These are phyloP conservation scores for Myiozetetes cayanensis DNA, from an alignment of 2,113 vertebrate genomes.

Conservation along the genomic window DNA sequence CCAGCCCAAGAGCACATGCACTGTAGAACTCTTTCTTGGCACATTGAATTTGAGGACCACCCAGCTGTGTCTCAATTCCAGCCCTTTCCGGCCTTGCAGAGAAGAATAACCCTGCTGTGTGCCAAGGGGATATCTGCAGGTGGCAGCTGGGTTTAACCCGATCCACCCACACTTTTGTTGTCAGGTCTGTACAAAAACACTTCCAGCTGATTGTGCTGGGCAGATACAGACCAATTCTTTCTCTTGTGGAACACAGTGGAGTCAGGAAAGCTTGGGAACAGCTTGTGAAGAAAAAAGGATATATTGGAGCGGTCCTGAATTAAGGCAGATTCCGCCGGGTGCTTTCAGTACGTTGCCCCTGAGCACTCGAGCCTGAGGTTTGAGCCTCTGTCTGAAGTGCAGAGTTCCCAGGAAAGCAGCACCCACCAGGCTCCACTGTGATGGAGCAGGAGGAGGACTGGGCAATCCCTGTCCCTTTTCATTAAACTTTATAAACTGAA, in stretches of 20 bases:
- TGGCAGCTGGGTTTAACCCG: conserved; percentile 36
- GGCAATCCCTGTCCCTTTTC: not conserved
- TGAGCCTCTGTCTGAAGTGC: not conserved
- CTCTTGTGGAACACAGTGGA: not conserved
- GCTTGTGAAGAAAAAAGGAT: not conserved
- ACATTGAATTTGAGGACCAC: not conserved
- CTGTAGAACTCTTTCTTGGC: not conserved
- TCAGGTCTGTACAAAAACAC: not conserved
- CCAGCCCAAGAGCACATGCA: not conserved
- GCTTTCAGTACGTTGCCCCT: not conserved
- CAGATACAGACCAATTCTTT: not conserved
- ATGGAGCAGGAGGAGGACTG: not conserved
- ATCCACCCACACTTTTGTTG: conserved; percentile 17
- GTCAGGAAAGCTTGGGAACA: conserved; percentile 27
- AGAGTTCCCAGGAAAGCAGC: not conserved
- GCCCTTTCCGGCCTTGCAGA: conserved; percentile 9
- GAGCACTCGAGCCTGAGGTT: not conserved
- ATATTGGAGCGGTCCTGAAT: not conserved
- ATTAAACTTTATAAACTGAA: not conserved
- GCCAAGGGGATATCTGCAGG: conserved; percentile 47
- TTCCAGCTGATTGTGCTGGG: not conserved
- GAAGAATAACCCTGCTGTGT: conserved; percentile 8
- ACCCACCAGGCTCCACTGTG: not conserved
- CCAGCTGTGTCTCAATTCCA: not conserved
- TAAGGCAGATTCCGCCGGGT: not conserved